Percentiles rank a stretch among this genome's conserved stretches.
Evolutionary conservation across 2,113 vertebrate genomes (phyloP).

Genomic region (Lanius ludovicianus): DNA sequence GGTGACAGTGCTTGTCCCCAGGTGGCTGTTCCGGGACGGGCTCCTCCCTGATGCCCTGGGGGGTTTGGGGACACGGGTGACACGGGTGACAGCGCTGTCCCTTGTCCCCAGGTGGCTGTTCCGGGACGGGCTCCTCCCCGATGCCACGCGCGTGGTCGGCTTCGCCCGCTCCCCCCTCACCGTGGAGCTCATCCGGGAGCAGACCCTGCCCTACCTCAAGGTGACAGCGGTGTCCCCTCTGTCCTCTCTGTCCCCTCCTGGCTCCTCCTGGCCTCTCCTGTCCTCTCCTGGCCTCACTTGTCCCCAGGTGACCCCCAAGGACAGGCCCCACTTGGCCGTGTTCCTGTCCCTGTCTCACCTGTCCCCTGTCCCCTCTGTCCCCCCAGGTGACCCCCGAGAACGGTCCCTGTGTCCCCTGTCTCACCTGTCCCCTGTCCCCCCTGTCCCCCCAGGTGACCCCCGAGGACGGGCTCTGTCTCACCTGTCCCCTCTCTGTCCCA

Average conservation of each 20-base stretch:
- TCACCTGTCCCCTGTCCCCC: not conserved
- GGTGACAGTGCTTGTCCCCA: not conserved
- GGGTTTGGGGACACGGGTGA: not conserved
- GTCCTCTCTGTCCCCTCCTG: no score
- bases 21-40: not conserved
- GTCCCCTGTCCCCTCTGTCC: not conserved
- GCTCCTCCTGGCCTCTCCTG: not conserved
- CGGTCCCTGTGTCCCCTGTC: not conserved
- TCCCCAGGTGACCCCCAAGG: not conserved
- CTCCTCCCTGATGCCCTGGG: not conserved
- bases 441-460: not conserved
- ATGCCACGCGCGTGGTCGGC: not conserved
- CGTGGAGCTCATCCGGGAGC: not conserved
- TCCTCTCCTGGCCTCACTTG: no score
- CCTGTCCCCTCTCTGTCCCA: no score
- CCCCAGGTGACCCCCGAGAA: not conserved
- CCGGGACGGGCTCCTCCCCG: not conserved
- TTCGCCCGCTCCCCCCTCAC: not conserved
- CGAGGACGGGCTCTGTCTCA: not conserved
- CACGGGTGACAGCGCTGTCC: not conserved
- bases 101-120: not conserved
- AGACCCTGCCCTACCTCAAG: not conserved
- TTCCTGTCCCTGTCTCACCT: not conserved
- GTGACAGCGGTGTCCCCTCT: not conserved
- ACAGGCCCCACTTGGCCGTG: fast-evolving